Conservation (phyloP, 2,113 vertebrate genomes). For the Neopipo cinnamomea region DNA sequence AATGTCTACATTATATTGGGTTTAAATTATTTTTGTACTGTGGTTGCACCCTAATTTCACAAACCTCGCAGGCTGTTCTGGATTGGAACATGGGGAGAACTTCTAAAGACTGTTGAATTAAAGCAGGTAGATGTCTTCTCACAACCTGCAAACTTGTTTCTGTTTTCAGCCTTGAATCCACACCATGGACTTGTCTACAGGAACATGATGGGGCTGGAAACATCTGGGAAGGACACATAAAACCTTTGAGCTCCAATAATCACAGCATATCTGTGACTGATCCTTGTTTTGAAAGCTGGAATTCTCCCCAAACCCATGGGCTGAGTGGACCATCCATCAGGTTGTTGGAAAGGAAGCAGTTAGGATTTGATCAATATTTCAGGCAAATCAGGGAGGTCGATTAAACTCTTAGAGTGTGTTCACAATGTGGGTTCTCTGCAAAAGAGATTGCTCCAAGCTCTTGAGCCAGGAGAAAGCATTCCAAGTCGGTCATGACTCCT, state of each 20-base stretch:
- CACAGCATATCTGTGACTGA: background rate
- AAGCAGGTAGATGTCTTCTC: background rate
- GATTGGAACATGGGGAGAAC: background rate
- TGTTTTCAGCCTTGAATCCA: background rate
- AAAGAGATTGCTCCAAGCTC: background rate
- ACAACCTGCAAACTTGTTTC: background rate
- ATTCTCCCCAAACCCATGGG: background rate
- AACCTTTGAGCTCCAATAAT: background rate
- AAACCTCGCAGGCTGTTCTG: background rate
- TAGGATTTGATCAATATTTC: background rate
- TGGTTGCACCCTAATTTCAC: background rate
- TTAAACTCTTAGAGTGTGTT: background rate
- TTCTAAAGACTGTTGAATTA: background rate
- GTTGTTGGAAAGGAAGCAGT: background rate
- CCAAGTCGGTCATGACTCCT: background rate
- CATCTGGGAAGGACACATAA: background rate
- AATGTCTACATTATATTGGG: background rate
- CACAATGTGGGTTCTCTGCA: rapidly evolving
- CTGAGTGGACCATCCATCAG: background rate
- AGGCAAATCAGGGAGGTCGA: background rate
- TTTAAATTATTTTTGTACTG: background rate
- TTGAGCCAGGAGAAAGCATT: background rate
- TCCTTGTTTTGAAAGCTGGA: slow-evolving; percentile 1
- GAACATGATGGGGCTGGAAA: background rate
- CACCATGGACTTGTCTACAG: background rate